These are phyloP conservation scores for Vimba vimba DNA, from an alignment of 2,113 vertebrate species.

Conservation along the genomic window DNA sequence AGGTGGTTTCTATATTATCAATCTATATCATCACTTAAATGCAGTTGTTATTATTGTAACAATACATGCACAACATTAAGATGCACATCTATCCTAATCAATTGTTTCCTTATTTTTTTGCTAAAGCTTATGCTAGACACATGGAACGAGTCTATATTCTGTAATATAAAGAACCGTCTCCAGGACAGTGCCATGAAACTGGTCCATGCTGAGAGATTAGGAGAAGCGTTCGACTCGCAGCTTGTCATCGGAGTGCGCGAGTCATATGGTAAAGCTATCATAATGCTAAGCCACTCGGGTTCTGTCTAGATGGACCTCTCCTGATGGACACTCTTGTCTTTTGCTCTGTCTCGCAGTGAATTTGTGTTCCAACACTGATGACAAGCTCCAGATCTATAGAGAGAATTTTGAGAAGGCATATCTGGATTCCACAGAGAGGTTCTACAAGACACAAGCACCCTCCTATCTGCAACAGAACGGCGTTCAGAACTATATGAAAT, in stretches of 20 bases:
- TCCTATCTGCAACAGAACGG: constrained; percentile 98
- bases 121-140: constrained; percentile 95
- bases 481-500: constrained; percentile 99
- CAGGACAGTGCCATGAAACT: constrained; percentile 99
- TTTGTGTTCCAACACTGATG: constrained; percentile 96
- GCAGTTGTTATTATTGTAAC: not conserved
- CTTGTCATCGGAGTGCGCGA: constrained; percentile 97
- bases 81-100: not conserved
- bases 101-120: not conserved
- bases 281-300: not conserved
- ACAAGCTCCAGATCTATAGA: constrained; percentile 98
- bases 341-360: constrained; percentile 82
- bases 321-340: not conserved
- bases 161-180: constrained; percentile 96
- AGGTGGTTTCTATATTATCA: constrained; percentile 73
- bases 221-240: constrained; percentile 98
- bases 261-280: constrained; percentile 87
- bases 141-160: constrained; percentile 99
- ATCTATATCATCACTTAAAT: not conserved
- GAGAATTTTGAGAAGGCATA: constrained; percentile 99
- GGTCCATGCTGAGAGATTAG: constrained; percentile 94
- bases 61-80: not conserved
- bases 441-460: constrained; percentile 98
- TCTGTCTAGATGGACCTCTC: not conserved
- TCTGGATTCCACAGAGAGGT: constrained; percentile 97